Percentiles rank a stretch among this genome's conserved stretches.
Evolutionary conservation across 2,888 invertebrate genomes (phyloP).

Genomic region (Cyclophora punctaria): DNA sequence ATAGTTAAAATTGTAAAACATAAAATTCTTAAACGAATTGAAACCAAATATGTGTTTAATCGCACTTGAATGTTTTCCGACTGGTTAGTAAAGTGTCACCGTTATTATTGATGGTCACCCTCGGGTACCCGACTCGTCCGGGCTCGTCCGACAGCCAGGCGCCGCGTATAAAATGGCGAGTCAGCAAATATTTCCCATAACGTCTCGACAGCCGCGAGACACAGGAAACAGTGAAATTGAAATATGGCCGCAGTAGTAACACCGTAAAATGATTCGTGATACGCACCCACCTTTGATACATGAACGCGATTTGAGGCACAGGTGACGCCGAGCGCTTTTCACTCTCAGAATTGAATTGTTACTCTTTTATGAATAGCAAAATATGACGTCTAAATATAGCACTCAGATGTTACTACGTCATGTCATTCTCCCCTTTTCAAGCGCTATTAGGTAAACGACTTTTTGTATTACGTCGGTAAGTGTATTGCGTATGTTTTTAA

Average conservation of each 20-base stretch:
- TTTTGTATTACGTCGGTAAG: too few species aligned
- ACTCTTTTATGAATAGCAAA: constrained; percentile 27
- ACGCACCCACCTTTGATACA: constrained; percentile 50
- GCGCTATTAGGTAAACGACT: too few species aligned
- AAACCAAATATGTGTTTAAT: too few species aligned
- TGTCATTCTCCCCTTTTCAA: too few species aligned
- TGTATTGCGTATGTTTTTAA: too few species aligned
- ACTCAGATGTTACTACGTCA: background rate
- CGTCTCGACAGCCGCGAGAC: constrained; percentile 36
- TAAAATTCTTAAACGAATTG: too few species aligned
- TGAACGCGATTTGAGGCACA: constrained; percentile 44
- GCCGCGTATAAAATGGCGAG: constrained; percentile 26
- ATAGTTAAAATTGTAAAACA: too few species aligned
- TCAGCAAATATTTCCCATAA: constrained; percentile 49
- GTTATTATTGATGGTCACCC: constrained; percentile 20
- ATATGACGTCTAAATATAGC: constrained; percentile 18
- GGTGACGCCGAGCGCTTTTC: constrained; percentile 35
- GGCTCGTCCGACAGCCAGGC: constrained; percentile 21
- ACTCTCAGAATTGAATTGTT: constrained; percentile 44
- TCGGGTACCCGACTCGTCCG: background rate
- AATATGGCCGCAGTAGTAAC: constrained; percentile 49
- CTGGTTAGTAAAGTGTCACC: constrained; percentile 12
- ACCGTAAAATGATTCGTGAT: constrained; percentile 58
- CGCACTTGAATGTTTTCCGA: background rate
- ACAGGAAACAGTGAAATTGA: constrained; percentile 42